Conservation (phyloP, 2,113 vertebrate species). For the Conger conger region DNA sequence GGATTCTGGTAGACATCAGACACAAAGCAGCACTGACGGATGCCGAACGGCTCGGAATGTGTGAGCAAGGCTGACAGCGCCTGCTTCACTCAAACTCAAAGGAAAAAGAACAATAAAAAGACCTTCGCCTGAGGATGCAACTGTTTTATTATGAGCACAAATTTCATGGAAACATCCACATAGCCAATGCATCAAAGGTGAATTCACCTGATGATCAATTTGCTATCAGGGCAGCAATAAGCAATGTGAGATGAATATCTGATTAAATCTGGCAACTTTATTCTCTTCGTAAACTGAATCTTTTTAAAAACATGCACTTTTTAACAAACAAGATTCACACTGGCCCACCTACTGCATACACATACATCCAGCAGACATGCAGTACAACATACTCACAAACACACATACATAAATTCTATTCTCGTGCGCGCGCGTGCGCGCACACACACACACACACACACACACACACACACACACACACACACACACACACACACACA, state of each 20-base stretch:
- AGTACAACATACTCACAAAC: not conserved
- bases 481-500: not conserved
- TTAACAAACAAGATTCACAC: not conserved
- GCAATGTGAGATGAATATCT: not conserved
- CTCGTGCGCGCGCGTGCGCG: not conserved
- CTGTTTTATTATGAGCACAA: not conserved
- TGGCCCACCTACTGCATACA: not conserved
- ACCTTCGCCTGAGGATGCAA: constrained; percentile 21
- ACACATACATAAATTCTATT: not conserved
- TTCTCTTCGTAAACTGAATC: not conserved
- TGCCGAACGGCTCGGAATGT: constrained; percentile 32
- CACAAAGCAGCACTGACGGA: constrained; percentile 10
- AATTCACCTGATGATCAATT: not conserved
- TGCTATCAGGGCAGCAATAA: not conserved
- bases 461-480: not conserved
- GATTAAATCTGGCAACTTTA: not conserved
- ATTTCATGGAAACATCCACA: constrained; percentile 4
- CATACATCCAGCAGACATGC: constrained; percentile 13
- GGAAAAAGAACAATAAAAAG: constrained; percentile 39
- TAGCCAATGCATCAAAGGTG: not conserved
- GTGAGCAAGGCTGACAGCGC: constrained; percentile 57
- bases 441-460: constrained; percentile 18
- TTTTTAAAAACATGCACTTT: not conserved
- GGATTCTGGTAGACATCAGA: constrained; percentile 25
- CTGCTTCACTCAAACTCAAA: constrained; percentile 45